These are phyloP conservation scores for Periophthalmodon schlosseri DNA, from an alignment of 2,113 vertebrate genomes.

Conservation along the genomic window DNA sequence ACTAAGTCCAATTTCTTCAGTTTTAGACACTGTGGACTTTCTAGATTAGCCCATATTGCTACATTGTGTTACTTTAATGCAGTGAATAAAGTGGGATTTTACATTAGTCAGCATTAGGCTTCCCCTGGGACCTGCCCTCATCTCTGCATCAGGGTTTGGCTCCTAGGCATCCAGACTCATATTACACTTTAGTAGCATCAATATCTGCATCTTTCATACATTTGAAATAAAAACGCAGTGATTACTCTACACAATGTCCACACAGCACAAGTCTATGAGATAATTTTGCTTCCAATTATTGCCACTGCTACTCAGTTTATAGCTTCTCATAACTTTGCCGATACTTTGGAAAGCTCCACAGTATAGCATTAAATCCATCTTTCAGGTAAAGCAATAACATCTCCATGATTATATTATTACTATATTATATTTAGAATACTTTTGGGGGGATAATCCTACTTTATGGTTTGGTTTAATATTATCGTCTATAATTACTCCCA, in stretches of 20 bases:
- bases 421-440: too few species aligned
- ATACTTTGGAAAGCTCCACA: too few species aligned
- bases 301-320: too few species aligned
- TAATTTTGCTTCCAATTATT: slow-evolving; percentile 14
- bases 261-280: not conserved
- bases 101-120: slow-evolving; percentile 2
- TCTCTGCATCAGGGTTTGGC: slow-evolving; percentile 17
- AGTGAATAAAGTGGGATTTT: slow-evolving; percentile 8
- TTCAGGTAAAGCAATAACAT: not conserved
- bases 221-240: not conserved
- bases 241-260: not conserved
- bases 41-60: too few species aligned
- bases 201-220: not conserved
- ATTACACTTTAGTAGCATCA: not conserved
- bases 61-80: not conserved
- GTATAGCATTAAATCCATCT: not conserved
- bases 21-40: too few species aligned
- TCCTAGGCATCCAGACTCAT: slow-evolving; percentile 11
- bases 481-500: too few species aligned
- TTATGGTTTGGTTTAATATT: too few species aligned
- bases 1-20: too few species aligned
- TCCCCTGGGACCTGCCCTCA: slow-evolving; percentile 22
- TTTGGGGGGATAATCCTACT: too few species aligned
- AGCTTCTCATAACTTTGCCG: too few species aligned
- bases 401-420: not conserved